These are phyloP conservation scores for Malurus melanocephalus DNA, from an alignment of 2,113 vertebrate species.

Conservation along the genomic window DNA sequence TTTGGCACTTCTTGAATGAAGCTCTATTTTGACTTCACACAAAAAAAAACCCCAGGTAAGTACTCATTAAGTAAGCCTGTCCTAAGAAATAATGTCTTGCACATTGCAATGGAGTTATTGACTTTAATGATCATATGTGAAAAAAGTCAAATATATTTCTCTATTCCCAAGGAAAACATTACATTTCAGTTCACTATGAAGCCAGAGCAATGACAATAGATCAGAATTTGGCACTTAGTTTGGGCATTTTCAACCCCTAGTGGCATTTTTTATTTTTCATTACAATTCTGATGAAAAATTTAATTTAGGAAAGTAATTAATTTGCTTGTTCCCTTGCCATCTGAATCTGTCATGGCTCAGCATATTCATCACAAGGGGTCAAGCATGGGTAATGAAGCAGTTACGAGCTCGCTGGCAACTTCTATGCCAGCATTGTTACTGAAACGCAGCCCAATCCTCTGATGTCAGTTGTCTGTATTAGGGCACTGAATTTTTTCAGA, in stretches of 20 bases:
- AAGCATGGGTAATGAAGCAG: constrained; percentile 46
- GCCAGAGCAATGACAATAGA: background rate
- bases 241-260: background rate
- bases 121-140: background rate
- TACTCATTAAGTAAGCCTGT: background rate
- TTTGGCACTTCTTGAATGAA: background rate
- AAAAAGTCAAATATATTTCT: background rate
- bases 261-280: constrained; percentile 41
- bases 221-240: background rate
- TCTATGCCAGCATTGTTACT: background rate
- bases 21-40: background rate
- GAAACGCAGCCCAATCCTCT: background rate
- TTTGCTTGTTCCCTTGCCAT: constrained; percentile 44
- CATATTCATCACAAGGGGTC: constrained; percentile 22
- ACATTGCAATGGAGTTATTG: background rate
- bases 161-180: background rate
- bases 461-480: background rate
- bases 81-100: background rate
- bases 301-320: constrained; percentile 38
- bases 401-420: background rate
- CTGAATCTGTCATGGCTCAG: constrained; percentile 2
- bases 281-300: constrained; percentile 36
- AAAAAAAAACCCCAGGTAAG: background rate
- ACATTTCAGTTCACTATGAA: background rate
- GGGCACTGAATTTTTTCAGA: background rate